Evolutionary conservation across 2,888 invertebrate species (phyloP).

Genomic region (Venustoraphidia nigricollis): DNA sequence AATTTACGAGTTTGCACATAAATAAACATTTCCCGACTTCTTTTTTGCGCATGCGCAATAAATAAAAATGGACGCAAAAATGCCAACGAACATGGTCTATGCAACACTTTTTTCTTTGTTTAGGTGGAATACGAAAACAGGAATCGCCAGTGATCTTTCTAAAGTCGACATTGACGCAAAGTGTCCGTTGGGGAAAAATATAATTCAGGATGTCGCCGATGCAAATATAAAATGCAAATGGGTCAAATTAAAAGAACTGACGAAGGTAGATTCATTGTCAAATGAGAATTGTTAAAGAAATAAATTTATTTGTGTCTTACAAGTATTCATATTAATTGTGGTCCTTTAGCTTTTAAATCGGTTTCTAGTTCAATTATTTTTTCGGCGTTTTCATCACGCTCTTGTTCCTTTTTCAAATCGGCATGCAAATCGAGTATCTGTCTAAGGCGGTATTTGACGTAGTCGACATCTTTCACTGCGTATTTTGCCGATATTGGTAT

Average conservation of each 20-base stretch:
- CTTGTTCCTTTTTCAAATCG: conserved; percentile 30
- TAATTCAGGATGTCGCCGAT: conserved; percentile 37
- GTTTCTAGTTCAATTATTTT: conserved; percentile 31
- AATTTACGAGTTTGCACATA: no score
- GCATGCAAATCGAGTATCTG: conserved; percentile 48
- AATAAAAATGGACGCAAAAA: no score
- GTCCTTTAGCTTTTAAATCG: conserved; percentile 35
- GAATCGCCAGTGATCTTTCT: conserved; percentile 35
- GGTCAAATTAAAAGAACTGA: conserved; percentile 24
- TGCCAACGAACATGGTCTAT: no score
- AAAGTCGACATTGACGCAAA: conserved; percentile 40
- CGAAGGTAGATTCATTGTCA: neutral
- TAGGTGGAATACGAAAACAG: conserved; percentile 22
- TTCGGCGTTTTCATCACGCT: conserved; percentile 30
- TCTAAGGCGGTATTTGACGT: conserved; percentile 47
- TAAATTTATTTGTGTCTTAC: conserved; percentile 9
- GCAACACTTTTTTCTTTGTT: conserved; percentile 6
- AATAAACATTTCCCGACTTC: no score
- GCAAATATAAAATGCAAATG: conserved; percentile 39
- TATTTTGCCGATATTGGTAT: conserved; percentile 58
- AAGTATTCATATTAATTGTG: conserved; percentile 31
- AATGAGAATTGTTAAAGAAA: neutral
- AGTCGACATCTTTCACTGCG: conserved; percentile 32
- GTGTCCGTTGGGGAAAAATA: conserved; percentile 45
- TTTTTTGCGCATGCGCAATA: no score